phyloP scores from a whole-genome alignment of 2,113 vertebrate genomes.

The Triplophysa dalaica region DNA sequence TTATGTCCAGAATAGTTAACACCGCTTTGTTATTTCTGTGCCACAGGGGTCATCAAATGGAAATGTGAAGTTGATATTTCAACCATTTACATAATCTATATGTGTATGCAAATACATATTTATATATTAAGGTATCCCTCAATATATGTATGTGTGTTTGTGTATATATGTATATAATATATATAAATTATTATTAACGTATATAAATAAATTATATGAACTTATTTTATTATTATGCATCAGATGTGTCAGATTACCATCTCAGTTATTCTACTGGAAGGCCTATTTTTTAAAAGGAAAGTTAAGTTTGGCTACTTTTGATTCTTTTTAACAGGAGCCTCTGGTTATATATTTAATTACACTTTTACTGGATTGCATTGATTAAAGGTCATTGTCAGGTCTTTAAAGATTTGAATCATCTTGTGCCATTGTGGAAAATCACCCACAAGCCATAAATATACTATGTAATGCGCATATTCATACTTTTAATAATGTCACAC shows the following conservation, averaged over 20 bases:
- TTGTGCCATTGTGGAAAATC: no score
- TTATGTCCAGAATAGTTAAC: no score
- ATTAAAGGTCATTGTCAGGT: not conserved
- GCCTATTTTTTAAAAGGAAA: not conserved
- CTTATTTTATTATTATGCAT: not conserved
- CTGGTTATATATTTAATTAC: conserved; percentile 13
- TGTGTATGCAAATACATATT: no score
- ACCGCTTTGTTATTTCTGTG: no score
- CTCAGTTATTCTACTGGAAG: not conserved
- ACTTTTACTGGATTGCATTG: not conserved
- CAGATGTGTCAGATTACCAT: not conserved
- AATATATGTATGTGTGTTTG: no score
- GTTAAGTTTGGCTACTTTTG: not conserved
- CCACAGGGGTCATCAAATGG: not conserved
- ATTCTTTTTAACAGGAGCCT: conserved; percentile 11
- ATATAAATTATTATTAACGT: no score
- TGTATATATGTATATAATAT: no score
- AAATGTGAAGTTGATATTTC: no score
- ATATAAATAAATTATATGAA: no score
- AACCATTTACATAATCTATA: no score
- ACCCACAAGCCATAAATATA: not conserved
- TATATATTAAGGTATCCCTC: no score
- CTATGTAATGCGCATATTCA: not conserved
- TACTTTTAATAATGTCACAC: not conserved
- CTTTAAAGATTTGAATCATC: no score